phyloP scores from a whole-genome alignment of 2,888 invertebrate genomes.

The Ophion slaviceki region DNA sequence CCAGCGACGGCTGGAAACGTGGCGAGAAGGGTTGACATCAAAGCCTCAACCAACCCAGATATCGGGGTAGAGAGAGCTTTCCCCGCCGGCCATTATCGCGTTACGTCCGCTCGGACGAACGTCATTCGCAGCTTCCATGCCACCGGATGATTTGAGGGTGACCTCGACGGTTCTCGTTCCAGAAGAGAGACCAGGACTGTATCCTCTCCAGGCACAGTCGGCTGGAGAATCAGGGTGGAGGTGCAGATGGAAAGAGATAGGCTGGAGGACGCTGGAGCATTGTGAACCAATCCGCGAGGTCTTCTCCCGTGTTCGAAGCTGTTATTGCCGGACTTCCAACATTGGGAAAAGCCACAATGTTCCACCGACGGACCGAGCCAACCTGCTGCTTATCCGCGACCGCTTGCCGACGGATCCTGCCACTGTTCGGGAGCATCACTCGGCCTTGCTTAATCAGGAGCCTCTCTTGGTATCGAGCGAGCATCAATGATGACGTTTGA shows the following conservation, averaged over 20 bases:
- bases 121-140: conserved; percentile 78
- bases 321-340: neutral
- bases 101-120: conserved; percentile 80
- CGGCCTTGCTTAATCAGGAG: neutral
- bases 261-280: neutral
- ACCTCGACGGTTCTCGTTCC: conserved; percentile 68
- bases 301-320: neutral
- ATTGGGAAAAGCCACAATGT: neutral
- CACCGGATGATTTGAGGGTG: conserved; percentile 82
- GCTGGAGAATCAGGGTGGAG: neutral
- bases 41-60: conserved; percentile 74
- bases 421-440: neutral
- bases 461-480: neutral
- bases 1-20: conserved; percentile 32
- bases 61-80: conserved; percentile 77
- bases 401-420: neutral
- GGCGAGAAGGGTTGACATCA: conserved; percentile 72
- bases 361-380: neutral
- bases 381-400: neutral
- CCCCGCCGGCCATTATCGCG: conserved; percentile 81
- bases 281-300: neutral
- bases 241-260: neutral
- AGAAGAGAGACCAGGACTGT: neutral
- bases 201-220: neutral
- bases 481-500: too few species aligned